Percentiles rank a stretch among this genome's conserved stretches.
Conservation (phyloP, 2,797 vertebrate species). For the Glossophaga mutica region DNA sequence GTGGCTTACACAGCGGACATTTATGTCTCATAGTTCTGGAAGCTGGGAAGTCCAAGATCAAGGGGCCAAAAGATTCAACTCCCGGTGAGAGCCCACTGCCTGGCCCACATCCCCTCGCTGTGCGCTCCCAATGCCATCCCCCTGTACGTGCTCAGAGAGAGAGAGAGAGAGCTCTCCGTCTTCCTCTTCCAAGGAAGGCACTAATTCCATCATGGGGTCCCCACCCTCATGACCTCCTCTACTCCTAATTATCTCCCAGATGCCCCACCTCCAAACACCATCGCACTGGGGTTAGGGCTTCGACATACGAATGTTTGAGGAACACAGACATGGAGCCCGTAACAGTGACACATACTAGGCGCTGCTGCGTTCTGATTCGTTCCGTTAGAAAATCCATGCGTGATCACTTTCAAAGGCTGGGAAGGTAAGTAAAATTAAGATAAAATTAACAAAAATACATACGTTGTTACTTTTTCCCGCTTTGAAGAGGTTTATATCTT, state of each 20-base stretch:
- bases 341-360: background rate
- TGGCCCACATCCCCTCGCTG: background rate
- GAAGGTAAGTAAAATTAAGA: background rate
- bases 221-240: background rate
- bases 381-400: background rate
- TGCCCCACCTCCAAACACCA: background rate
- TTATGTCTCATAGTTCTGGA: background rate
- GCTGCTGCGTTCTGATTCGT: background rate
- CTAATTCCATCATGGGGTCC: background rate
- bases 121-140: background rate
- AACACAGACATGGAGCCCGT: background rate
- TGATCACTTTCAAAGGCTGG: background rate
- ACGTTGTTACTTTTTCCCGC: background rate
- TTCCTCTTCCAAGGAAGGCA: background rate
- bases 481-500: background rate
- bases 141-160: fast-evolving
- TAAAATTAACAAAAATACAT: background rate
- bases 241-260: background rate
- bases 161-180: no score
- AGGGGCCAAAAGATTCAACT: background rate
- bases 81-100: background rate
- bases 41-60: background rate
- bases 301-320: background rate
- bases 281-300: background rate
- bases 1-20: background rate